Conservation (phyloP, 2,113 vertebrate genomes). For the Seriola dumerili region DNA sequence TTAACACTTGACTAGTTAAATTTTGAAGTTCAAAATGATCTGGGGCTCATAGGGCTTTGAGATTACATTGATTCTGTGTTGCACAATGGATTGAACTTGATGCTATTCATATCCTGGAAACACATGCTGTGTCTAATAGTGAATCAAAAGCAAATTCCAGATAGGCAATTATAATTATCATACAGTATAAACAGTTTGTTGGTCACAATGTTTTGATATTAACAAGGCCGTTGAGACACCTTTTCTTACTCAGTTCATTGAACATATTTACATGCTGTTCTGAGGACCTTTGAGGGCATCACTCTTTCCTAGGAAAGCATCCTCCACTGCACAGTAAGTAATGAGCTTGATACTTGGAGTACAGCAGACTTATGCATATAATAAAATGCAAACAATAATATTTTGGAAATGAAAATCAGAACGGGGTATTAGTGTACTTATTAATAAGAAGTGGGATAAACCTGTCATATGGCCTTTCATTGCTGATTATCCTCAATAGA, state of each 20-base stretch:
- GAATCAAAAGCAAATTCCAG: slow-evolving; percentile 21
- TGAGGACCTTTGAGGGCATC: slow-evolving; percentile 11
- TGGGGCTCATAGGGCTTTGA: slow-evolving; percentile 32
- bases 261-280: slow-evolving; percentile 10
- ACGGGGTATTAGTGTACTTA: background rate
- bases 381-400: background rate
- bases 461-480: too few relatives aligned
- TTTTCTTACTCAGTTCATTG: slow-evolving; percentile 21
- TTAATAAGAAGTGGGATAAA: too few relatives aligned
- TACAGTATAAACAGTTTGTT: slow-evolving; percentile 1
- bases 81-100: slow-evolving; percentile 23
- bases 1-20: slow-evolving; percentile 54
- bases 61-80: slow-evolving; percentile 7
- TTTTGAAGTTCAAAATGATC: slow-evolving; percentile 43
- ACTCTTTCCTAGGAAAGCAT: background rate
- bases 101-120: slow-evolving; percentile 27
- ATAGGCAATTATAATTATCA: slow-evolving; percentile 17
- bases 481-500: too few relatives aligned
- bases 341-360: background rate
- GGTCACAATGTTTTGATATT: slow-evolving; percentile 22
- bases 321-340: background rate
- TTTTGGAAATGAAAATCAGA: background rate
- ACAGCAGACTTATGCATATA: background rate
- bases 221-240: background rate
- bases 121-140: background rate